These are phyloP conservation scores for Terrapene triunguis DNA, from an alignment of 2,113 vertebrate genomes.

Conservation along the genomic window DNA sequence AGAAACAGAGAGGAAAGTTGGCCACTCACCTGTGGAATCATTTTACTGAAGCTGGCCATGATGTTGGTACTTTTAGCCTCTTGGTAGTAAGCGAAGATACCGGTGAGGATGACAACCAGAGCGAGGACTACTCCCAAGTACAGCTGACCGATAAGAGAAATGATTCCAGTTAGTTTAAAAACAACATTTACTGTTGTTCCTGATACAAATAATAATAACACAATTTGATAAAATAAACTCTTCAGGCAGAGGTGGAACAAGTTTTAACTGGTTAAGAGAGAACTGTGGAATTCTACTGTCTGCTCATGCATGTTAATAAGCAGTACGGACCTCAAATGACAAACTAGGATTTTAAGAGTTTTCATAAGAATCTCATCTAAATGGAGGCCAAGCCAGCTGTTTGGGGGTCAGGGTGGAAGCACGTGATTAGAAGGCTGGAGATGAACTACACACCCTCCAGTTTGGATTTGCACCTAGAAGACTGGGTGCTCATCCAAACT, in stretches of 20 bases:
- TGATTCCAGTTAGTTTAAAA: background rate
- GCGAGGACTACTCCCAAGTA: conserved; percentile 83
- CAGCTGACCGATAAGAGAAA: conserved; percentile 69
- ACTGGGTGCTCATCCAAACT: background rate
- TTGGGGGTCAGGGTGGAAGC: background rate
- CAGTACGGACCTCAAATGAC: background rate
- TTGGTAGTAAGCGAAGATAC: conserved; percentile 87
- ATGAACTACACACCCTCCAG: background rate
- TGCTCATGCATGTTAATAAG: background rate
- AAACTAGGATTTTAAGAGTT: background rate
- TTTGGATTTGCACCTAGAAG: background rate
- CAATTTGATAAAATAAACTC: background rate
- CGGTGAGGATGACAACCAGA: conserved; percentile 83
- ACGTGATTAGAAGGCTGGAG: background rate
- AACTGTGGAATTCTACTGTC: background rate
- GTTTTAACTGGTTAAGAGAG: background rate
- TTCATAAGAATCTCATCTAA: background rate
- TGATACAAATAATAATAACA: background rate
- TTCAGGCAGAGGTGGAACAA: background rate
- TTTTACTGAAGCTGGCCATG: conserved; percentile 87
- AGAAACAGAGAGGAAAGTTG: background rate
- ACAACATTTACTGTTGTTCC: background rate
- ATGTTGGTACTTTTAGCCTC: conserved; percentile 89
- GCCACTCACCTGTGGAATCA: conserved; percentile 85
- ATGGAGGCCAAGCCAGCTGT: background rate